Conservation (phyloP, 2,797 vertebrate species). For the Acanthiza pusilla region DNA sequence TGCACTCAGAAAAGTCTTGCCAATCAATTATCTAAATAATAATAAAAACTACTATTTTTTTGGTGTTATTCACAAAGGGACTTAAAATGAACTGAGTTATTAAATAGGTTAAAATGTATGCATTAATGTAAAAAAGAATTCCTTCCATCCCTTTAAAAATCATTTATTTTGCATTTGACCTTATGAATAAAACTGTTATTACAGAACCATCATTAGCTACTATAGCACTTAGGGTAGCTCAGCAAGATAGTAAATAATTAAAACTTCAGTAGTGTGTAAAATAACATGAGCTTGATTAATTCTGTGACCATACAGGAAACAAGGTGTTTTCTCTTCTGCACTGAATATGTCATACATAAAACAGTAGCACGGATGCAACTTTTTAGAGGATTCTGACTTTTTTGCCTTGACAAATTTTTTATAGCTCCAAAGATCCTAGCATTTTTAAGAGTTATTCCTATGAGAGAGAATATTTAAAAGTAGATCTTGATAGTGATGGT, state of each 20-base stretch:
- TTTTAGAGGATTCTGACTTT: background rate
- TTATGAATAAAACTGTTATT: background rate
- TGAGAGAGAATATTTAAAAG: constrained; percentile 18
- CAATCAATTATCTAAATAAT: background rate
- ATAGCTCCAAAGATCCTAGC: constrained; percentile 2
- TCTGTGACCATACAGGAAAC: background rate
- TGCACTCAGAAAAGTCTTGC: background rate
- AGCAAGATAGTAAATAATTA: background rate
- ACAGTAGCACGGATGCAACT: background rate
- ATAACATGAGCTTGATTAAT: background rate
- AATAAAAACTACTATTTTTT: background rate
- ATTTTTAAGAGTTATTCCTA: background rate
- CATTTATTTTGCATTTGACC: background rate
- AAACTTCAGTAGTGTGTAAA: background rate
- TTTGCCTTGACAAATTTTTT: background rate
- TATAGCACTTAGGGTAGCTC: background rate
- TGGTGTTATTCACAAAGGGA: background rate
- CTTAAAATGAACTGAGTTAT: background rate
- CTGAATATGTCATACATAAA: background rate
- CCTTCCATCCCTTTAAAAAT: background rate
- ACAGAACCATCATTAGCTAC: background rate
- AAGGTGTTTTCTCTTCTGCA: background rate
- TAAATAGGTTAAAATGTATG: background rate
- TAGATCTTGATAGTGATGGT: background rate
- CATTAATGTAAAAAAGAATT: background rate